Base-by-base conservation (phyloP, 1,140 invertebrate genomes). In the Eurosta solidaginis region DNA sequence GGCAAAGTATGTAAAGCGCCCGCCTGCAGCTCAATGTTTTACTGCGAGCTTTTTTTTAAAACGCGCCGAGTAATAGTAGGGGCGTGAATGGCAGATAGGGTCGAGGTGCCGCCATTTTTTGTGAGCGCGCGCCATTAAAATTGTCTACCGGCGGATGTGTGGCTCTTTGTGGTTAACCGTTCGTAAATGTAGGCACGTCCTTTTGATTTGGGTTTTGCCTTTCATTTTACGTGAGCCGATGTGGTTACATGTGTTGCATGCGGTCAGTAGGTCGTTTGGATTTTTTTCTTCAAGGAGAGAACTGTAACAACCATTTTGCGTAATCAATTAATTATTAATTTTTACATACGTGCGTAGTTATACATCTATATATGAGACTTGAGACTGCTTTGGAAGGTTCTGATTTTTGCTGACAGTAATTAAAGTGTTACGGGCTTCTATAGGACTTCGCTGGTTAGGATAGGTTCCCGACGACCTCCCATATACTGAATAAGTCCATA, bases 1-100 rank as follows among this genome's bases (percentile, higher is more conserved):
- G 29, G 54, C 54, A 27, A n/a, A 59, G 54, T 59, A 29, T 36
- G 54, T 59, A 17, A 29, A n/a, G 27, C 54, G 54, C 29, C 33
- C 27, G 54, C 54, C n/a, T n/a, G 54, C 54, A 36, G 27, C 54
- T 59, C 54, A 59, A 59, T 59, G 54, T 59, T 59, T 59, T 59
- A 59, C 54, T 3, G 12, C 54, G 12, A 14, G 10, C 6, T 25
- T 12, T 25, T 17, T 49, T 36, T 33, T 33, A 59, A 59, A 59
- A n/a, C n/a, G n/a, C n/a, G n/a, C n/a, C 54, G 54, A 3, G 25
- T 59, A 59, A 59, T 59, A 36, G 54, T 33, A 59, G 27, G 33
- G 54, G 54, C 54, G 54, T 59, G 33, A 59, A 59, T 33, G 14
- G 29, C 29, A 33, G 54, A 59, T 59, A 25, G 27, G 54, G n/a